Conservation (phyloP, 2,888 invertebrate genomes). For the Patella ulyssiponensis region DNA sequence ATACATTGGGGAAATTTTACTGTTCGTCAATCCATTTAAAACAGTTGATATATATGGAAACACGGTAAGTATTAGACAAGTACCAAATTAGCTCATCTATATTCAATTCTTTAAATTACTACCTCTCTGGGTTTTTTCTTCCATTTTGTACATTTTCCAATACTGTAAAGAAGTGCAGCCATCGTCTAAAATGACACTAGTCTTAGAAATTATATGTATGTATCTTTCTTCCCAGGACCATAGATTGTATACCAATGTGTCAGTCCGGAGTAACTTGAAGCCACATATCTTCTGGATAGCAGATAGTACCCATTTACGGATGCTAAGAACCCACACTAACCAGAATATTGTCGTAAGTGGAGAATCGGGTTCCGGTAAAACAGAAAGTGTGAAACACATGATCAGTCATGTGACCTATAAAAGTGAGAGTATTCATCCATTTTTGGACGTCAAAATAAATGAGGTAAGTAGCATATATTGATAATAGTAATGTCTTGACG, state of each 20-base stretch:
- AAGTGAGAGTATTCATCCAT: slow-evolving; percentile 33
- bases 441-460: slow-evolving; percentile 48
- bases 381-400: slow-evolving; percentile 55
- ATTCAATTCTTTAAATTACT: not conserved
- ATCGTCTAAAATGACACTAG: not conserved
- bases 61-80: slow-evolving; percentile 44
- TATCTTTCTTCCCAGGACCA: slow-evolving; percentile 47
- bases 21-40: slow-evolving; percentile 66
- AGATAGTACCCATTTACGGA: slow-evolving; percentile 55
- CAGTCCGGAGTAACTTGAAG: slow-evolving; percentile 43
- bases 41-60: slow-evolving; percentile 56
- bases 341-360: slow-evolving; percentile 64
- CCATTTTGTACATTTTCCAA: not conserved
- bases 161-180: not conserved
- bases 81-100: no score
- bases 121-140: not conserved
- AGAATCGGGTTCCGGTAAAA: slow-evolving; percentile 66
- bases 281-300: slow-evolving; percentile 66
- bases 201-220: not conserved
- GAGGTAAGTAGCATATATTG: slow-evolving; percentile 36
- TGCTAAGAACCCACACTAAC: slow-evolving; percentile 47
- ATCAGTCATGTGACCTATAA: slow-evolving; percentile 47
- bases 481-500: not conserved
- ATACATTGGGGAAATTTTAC: slow-evolving; percentile 65
- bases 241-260: slow-evolving; percentile 48